Base-by-base conservation (phyloP, 2,113 vertebrate species). In the Mormyrus iriodes region DNA sequence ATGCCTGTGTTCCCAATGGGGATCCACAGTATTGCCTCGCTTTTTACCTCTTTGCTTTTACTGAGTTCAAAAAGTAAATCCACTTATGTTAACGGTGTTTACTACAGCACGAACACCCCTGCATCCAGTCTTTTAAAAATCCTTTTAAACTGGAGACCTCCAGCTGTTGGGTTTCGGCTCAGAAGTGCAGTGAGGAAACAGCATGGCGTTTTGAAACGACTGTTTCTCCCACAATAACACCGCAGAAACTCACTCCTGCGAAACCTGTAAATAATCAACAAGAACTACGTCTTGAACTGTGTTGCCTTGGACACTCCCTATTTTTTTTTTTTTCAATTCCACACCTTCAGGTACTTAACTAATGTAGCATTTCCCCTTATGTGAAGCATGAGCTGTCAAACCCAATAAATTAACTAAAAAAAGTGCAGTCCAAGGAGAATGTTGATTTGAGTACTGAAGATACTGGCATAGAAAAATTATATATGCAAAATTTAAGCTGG, bases 191-290 rank as follows among this genome's bases (percentile, higher is more conserved):
- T 15, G 15, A 79, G 15, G 35, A 79, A 79, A 79, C 31, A 35
- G 31, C 31, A 15, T 3, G 17, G 73, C 73, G 19, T 79, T 42
- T 42, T 27, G 12, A 19, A 79, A 79, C 6, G 73, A 17, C 73
- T 42, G 73, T 5, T 79, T 79, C 73, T 17, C 27, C 73, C 31
- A 39, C 13, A 2, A 19, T 19, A 79, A 79, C 8, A 17, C 13
- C 4, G 6, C 4, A 19, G 73, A 35, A 79, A 19, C 73, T 76
- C 69, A 42, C 24, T 87, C 86, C 55, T 65, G 35, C 61, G 49
- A 19, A 73, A 73, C 87, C 61, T 88, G 61, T 88, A 73, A 76
- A 88, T 88, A 73, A 88, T 88, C 61, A 49, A 88, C 87, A 49
- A 5, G 35, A 27, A 73, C 44, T 17, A 4, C 44, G 4, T 8